A percentile compares a stretch with the other conserved stretches of the same genome.
Evolutionary conservation across 2,888 invertebrate species (phyloP).

Genomic region (Chymomyza amoena): DNA sequence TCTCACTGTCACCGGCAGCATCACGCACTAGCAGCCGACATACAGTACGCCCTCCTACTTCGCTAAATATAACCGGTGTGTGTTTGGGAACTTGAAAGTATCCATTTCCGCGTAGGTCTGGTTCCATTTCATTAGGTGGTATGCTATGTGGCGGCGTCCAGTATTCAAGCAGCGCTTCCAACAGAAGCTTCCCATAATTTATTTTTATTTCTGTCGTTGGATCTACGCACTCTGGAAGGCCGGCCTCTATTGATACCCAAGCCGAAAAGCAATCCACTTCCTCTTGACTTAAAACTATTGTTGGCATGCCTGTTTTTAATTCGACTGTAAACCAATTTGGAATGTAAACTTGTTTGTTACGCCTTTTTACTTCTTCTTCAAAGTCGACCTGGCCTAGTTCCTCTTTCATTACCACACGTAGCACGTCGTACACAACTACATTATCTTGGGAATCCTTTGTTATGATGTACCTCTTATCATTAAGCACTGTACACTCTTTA

Average conservation of each 20-base stretch:
- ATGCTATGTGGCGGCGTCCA: constrained; percentile 89
- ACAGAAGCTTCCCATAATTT: constrained; percentile 95
- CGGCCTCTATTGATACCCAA: constrained; percentile 99
- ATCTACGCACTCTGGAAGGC: constrained; percentile 85
- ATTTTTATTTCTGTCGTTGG: constrained; percentile 81
- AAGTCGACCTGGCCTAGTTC: constrained; percentile 94
- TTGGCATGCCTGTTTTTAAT: constrained; percentile 98
- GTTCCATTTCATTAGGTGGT: constrained; percentile 84
- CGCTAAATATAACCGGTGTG: constrained; percentile 97
- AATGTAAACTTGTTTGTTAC: constrained; percentile 95
- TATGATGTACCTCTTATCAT: constrained; percentile 96
- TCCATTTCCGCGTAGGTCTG: constrained; percentile 86
- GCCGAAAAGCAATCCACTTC: constrained; percentile 99
- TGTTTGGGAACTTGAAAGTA: constrained; percentile 96
- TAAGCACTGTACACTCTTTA: constrained; percentile 93
- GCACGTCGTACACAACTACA: constrained; percentile 95
- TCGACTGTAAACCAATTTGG: constrained; percentile 99
- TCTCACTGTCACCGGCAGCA: constrained; percentile 94
- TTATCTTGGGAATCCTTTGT: constrained; percentile 96
- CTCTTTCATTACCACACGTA: constrained; percentile 92
- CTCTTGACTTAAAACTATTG: constrained; percentile 97
- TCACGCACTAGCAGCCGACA: constrained; percentile 94
- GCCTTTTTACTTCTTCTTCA: constrained; percentile 94
- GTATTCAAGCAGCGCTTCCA: constrained; percentile 96
- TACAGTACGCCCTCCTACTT: constrained; percentile 96